Conservation (phyloP, 2,888 invertebrate species). For the Hypercompe scribonia region DNA sequence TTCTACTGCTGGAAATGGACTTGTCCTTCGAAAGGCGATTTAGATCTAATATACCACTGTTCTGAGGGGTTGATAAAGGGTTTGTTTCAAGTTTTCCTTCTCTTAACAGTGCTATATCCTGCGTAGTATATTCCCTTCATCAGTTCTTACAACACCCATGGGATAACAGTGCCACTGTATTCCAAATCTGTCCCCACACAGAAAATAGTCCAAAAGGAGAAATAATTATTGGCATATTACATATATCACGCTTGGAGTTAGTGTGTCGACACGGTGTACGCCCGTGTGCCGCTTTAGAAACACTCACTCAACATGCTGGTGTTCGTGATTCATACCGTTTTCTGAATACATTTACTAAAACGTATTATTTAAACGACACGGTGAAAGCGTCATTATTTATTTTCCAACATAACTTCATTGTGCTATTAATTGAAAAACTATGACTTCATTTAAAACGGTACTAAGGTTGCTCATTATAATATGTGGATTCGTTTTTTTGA, state of each 20-base stretch:
- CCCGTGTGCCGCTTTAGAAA: slow-evolving; percentile 18
- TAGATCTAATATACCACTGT: no score
- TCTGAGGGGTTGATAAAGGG: no score
- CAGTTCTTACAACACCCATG: no score
- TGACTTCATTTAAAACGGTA: slow-evolving; percentile 28
- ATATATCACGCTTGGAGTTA: not conserved
- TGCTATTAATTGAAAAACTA: slow-evolving; percentile 45
- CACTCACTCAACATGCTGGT: slow-evolving; percentile 49
- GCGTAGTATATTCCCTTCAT: no score
- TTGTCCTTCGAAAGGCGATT: no score
- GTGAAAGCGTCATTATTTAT: slow-evolving; percentile 47
- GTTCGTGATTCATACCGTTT: slow-evolving; percentile 57
- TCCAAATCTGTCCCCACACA: not conserved
- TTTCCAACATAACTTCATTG: slow-evolving; percentile 24
- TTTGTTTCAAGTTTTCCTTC: no score
- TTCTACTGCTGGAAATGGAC: no score
- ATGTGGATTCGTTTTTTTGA: not conserved
- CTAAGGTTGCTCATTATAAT: not conserved
- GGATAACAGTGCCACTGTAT: no score
- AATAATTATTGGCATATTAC: not conserved
- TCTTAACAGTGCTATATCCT: no score
- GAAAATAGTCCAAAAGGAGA: not conserved
- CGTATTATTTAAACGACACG: slow-evolving; percentile 60
- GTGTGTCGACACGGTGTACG: not conserved
- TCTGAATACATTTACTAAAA: slow-evolving; percentile 63